Evolutionary conservation across 2,113 vertebrate genomes (phyloP).

Genomic region (Eudyptes chrysolophus): DNA sequence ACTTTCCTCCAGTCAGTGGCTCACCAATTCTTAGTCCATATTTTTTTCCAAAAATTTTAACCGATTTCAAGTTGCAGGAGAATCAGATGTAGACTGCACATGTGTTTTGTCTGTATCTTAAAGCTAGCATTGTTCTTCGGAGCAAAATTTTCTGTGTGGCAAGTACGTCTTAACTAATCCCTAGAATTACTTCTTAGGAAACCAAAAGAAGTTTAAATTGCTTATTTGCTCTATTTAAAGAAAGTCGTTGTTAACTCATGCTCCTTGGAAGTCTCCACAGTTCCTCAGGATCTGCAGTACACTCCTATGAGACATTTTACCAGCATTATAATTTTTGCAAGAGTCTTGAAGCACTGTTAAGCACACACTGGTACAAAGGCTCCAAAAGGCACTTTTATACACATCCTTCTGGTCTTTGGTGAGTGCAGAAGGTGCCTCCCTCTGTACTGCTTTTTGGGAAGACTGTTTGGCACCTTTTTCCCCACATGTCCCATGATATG

Average conservation of each 20-base stretch:
- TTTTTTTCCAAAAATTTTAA: neutral
- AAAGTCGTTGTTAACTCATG: neutral
- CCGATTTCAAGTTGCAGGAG: neutral
- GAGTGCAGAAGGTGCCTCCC: neutral
- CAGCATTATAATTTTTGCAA: neutral
- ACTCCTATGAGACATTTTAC: neutral
- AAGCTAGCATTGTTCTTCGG: neutral
- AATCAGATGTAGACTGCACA: neutral
- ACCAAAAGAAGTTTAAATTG: neutral
- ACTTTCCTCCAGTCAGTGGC: neutral
- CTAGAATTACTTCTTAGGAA: neutral
- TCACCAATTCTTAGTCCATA: neutral
- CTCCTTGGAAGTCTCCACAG: neutral
- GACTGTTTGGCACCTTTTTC: neutral
- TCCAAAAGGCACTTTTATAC: neutral
- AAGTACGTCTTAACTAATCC: neutral
- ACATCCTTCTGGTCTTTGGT: neutral
- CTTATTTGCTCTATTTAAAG: neutral
- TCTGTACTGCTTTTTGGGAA: neutral
- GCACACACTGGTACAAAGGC: neutral
- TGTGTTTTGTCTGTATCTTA: neutral
- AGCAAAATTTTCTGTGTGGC: neutral
- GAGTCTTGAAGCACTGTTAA: neutral
- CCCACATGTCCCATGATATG: fast-evolving
- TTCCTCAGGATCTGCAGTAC: neutral